Evolutionary conservation across 2,888 invertebrate genomes (phyloP), one percentile per base, ranked within the genome.

Genomic region (Orthosia incerta): DNA sequence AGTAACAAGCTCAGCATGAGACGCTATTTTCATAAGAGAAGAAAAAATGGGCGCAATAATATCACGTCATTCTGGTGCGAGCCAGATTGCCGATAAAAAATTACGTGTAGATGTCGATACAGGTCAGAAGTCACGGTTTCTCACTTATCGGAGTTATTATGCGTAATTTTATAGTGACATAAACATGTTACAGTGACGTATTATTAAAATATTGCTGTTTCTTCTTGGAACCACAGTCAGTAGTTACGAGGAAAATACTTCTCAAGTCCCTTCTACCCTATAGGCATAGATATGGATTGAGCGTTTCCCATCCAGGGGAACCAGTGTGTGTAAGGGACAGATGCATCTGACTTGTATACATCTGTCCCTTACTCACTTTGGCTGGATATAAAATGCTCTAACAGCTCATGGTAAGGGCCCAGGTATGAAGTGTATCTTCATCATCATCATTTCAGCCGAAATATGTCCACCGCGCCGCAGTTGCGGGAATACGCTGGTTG

Each of bases 41-140:
- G 20, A 23, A 65, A 16, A 18, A 51, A n/a, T n/a, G 45, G 18
- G 1, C 56, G 16, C 45, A 74, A 63, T 74, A 63, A 64, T 51
- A 69, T 15, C 51, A 4, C 50, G 39, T 51, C 62, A 79, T 86
- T 48, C 87, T 55, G 62, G 76, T 67, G 50, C 16, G 51, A 74
- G 63, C 72, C 66, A 74, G 85, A 76, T 85, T 59, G n/a, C 61
- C 50, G 76, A 86, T 77, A 77, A 86, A 86, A n/a, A 86, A 71
- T 73, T 71, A 79, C 74, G 74, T 80, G 62, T 60, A 46, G 26
- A 66, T 71, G 67, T 71, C 60, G 61, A 70, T 73, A 39, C 11
- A 63, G 87, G 83, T 88, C 84, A 88, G 57, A 80, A 65, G 89
- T 83, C 87, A 88, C 79, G 87, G 88, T 16, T 69, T 67, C 65